phyloP scores from a whole-genome alignment of 2,113 vertebrate species.

The Lonchura striata region DNA sequence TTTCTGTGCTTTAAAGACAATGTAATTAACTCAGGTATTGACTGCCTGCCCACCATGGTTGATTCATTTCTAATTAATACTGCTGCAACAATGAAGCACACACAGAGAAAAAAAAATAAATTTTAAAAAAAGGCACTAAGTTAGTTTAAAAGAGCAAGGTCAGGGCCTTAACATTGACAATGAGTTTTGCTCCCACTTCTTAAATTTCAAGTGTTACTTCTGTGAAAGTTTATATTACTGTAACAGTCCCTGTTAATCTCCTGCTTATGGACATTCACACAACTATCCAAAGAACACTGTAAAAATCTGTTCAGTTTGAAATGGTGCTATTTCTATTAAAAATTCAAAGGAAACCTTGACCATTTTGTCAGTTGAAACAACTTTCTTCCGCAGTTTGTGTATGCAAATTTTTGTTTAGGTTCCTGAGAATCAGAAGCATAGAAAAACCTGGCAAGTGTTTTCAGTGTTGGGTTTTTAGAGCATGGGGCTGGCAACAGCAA shows the following conservation, averaged over 20 bases:
- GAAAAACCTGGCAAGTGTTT: not conserved
- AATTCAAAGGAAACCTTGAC: not conserved
- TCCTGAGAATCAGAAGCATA: not conserved
- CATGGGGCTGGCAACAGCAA: not conserved
- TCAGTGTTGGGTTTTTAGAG: not conserved
- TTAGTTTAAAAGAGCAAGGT: not conserved
- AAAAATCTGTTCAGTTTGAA: not conserved
- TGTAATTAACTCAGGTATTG: conserved; percentile 20
- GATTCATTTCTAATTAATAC: conserved; percentile 60
- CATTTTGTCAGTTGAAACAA: not conserved
- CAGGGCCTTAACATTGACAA: not conserved
- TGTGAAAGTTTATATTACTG: not conserved
- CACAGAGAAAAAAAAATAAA: too few species aligned
- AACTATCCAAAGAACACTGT: too few species aligned
- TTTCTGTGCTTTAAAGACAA: conserved; percentile 36
- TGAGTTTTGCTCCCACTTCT: not conserved
- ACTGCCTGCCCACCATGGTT: not conserved
- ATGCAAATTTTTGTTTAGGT: not conserved
- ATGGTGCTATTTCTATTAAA: not conserved
- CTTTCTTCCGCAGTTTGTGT: not conserved
- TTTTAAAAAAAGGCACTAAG: not conserved
- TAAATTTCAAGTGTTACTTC: not conserved
- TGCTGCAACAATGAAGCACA: not conserved
- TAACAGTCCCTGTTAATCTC: not conserved
- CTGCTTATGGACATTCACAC: not conserved